phyloP scores from a whole-genome alignment of 2,888 invertebrate genomes.

The Macaria notata region DNA sequence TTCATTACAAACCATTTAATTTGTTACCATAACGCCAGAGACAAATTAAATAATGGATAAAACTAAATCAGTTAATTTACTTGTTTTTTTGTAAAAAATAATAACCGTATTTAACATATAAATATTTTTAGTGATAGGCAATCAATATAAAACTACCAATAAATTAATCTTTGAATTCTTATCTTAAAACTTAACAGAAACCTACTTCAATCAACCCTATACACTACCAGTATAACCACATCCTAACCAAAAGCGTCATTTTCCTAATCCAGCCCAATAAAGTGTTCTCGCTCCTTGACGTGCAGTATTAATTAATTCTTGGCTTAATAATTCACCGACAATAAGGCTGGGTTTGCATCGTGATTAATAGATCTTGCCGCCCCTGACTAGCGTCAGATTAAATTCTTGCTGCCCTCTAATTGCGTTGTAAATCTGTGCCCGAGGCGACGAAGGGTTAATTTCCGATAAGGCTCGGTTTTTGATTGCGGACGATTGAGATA shows the following conservation, averaged over 20 bases:
- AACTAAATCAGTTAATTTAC: too few relatives aligned
- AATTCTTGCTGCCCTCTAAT: conserved; percentile 35
- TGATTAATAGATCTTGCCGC: conserved; percentile 42
- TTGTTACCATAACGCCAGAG: too few relatives aligned
- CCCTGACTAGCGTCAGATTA: conserved; percentile 36
- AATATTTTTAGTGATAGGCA: too few relatives aligned
- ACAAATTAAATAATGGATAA: too few relatives aligned
- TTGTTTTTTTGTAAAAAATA: too few relatives aligned
- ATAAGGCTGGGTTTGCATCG: conserved; percentile 33
- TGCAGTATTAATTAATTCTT: conserved; percentile 47
- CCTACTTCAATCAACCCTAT: too few relatives aligned
- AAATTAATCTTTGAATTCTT: too few relatives aligned
- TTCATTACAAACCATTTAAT: too few relatives aligned
- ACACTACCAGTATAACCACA: not conserved
- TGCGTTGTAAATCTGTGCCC: conserved; percentile 32
- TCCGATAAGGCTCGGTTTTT: conserved; percentile 21
- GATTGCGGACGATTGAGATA: conserved; percentile 6
- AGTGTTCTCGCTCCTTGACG: conserved; percentile 35
- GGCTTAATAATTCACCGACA: conserved; percentile 42
- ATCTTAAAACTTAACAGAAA: too few relatives aligned
- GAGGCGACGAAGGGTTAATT: conserved; percentile 32
- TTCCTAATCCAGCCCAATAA: conserved; percentile 32
- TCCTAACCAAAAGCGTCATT: conserved; percentile 34
- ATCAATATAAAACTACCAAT: too few relatives aligned
- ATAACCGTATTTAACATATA: too few relatives aligned